phyloP scores from a whole-genome alignment of 2,797 vertebrate species.

The Muscicapa comitata region DNA sequence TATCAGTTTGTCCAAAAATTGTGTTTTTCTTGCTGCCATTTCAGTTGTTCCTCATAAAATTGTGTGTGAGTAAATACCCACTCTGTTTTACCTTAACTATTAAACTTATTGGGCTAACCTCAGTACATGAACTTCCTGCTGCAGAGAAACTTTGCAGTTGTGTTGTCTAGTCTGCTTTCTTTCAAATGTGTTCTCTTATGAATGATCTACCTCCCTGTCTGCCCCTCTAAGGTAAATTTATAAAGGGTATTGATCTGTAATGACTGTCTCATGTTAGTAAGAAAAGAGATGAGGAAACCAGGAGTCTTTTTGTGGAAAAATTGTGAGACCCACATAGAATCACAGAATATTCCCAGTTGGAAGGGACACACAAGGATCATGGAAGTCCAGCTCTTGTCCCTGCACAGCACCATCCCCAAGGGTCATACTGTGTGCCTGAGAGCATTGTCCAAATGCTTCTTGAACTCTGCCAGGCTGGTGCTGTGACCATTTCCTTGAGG shows the following conservation, averaged over 20 bases:
- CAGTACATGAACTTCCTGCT: neutral
- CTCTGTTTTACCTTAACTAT: slow-evolving; percentile 20
- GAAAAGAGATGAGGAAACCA: neutral
- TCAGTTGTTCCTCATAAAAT: slow-evolving; percentile 39
- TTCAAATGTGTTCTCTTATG: neutral
- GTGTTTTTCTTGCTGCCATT: slow-evolving; percentile 31
- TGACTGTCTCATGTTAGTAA: neutral
- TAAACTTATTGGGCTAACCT: slow-evolving; percentile 12
- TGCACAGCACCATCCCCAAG: neutral
- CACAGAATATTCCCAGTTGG: neutral
- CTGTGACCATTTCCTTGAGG: neutral
- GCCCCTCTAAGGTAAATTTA: neutral
- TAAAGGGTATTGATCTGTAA: neutral
- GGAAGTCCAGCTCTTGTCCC: fast-evolving
- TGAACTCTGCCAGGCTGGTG: neutral
- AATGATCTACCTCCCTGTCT: slow-evolving; percentile 4
- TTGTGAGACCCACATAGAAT: neutral
- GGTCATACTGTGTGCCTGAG: fast-evolving
- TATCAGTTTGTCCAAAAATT: slow-evolving; percentile 33
- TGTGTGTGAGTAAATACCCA: slow-evolving; percentile 23
- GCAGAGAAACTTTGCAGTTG: neutral
- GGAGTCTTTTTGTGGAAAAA: neutral
- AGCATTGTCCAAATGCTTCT: neutral
- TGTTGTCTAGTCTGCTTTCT: slow-evolving; percentile 8
- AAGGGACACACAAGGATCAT: neutral